Conservation (phyloP, 2,113 vertebrate genomes). For the Podocnemis expansa region DNA sequence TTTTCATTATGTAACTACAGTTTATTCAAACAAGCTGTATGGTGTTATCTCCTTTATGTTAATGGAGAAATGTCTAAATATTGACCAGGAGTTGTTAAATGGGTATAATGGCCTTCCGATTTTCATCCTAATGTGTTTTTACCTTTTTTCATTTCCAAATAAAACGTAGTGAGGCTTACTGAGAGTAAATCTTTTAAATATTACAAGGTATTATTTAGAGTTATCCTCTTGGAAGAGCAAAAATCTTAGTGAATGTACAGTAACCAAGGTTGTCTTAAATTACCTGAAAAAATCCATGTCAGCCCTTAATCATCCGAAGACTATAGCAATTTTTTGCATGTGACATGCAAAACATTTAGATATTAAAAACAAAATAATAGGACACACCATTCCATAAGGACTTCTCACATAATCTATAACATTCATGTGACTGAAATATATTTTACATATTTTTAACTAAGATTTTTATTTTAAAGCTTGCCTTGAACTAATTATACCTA, state of each 20-base stretch:
- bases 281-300: too few relatives aligned
- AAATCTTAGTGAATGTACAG: not conserved
- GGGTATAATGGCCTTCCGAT: too few relatives aligned
- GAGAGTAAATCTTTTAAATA: too few relatives aligned
- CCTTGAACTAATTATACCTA: not conserved
- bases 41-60: fast-evolving
- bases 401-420: too few relatives aligned
- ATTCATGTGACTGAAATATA: too few relatives aligned
- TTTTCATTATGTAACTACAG: conserved; percentile 36
- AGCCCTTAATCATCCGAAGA: not conserved
- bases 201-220: not conserved
- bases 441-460: not conserved
- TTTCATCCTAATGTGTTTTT: not conserved
- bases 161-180: too few relatives aligned
- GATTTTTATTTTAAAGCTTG: not conserved
- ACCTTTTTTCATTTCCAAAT: not conserved
- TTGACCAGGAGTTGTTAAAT: fast-evolving
- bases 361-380: not conserved
- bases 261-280: not conserved
- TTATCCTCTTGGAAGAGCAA: not conserved
- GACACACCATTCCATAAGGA: fast-evolving
- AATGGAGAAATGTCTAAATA: not conserved
- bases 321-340: not conserved
- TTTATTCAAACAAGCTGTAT: not conserved
- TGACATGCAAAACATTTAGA: fast-evolving